These are phyloP conservation scores for Phaethornis superciliosus DNA, from an alignment of 2,113 vertebrate genomes.

Conservation along the genomic window DNA sequence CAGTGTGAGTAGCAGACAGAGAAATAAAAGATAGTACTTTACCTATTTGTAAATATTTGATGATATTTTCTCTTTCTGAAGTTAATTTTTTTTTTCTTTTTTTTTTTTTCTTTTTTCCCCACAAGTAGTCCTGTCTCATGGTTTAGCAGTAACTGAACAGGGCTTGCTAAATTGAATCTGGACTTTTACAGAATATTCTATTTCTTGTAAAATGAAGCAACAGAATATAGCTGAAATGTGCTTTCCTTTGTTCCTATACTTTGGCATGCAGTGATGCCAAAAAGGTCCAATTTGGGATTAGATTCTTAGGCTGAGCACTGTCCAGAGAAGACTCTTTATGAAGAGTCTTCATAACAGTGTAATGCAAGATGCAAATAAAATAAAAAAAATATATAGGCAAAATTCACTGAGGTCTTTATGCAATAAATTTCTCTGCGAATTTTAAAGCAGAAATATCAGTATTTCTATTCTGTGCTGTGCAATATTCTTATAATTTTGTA, in stretches of 20 bases:
- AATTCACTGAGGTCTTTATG: neutral
- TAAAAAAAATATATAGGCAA: neutral
- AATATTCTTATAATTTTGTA: neutral
- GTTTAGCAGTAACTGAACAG: neutral
- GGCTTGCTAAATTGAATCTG: neutral
- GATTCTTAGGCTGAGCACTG: neutral
- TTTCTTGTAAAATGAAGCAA: neutral
- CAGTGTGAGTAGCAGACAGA: neutral
- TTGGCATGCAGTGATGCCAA: neutral
- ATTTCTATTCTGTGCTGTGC: neutral
- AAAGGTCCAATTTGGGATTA: neutral
- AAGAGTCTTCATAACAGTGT: neutral
- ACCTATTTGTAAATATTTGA: neutral
- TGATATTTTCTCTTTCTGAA: neutral
- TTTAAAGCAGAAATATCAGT: neutral
- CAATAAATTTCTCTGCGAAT: neutral
- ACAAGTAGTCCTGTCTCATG: neutral
- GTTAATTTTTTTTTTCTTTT: neutral
- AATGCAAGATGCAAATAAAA: neutral
- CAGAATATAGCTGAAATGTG: neutral
- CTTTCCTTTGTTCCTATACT: neutral
- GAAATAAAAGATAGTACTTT: neutral
- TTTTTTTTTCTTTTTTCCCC: no score
- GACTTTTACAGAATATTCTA: neutral
- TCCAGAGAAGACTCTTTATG: neutral